Base-by-base conservation (phyloP, 2,797 vertebrate genomes). In the Enteromius trimaculatus region DNA sequence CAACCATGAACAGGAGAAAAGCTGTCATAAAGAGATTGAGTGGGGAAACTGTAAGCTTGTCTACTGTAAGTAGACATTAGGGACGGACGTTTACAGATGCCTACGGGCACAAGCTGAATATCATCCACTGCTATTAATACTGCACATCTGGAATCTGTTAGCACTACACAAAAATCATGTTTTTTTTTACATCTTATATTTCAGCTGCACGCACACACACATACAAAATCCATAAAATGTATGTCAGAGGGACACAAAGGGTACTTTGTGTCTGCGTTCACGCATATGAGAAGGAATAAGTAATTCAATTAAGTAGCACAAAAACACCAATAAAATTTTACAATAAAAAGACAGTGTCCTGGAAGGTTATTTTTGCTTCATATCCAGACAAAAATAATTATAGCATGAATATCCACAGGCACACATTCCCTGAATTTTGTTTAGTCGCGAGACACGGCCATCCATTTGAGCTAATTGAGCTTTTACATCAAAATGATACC, bases 281-380 rank as follows among this genome's bases (percentile, higher is more conserved):
- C 4, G 37, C 60, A 77, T 69, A 58, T 29, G 9, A 51, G 49
- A 70, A 79, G 62, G 53, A 81, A 79, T 19, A 21, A 37, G 9
- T 64, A 68, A 86, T 77, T 80, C 49, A 37, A 85, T 79, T 76
- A 64, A 65, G 47, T 70, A 44, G 53, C 29, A 66, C 17, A 70
- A 51, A 84, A 77, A 69, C 69, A 60, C 47, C 58, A n/a, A 39
- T 58, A 68, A 81, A 53, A 17, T 7, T n/a, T 68, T 17, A 51
- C 39, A 74, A 70, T 70, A 65, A 64, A 49, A 51, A 53, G 47
- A 21, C 16, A n/a, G 79, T 64, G 34, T 17, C 5, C 21, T 51
- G 47, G 68, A 79, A 75, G 58, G 34, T 31, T 26, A 80, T 74
- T 83, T 81, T 21, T 64, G 26, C 42, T 65, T 49, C 7, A 74